These are phyloP conservation scores for Serinus canaria DNA, from an alignment of 2,113 vertebrate genomes.

Conservation along the genomic window DNA sequence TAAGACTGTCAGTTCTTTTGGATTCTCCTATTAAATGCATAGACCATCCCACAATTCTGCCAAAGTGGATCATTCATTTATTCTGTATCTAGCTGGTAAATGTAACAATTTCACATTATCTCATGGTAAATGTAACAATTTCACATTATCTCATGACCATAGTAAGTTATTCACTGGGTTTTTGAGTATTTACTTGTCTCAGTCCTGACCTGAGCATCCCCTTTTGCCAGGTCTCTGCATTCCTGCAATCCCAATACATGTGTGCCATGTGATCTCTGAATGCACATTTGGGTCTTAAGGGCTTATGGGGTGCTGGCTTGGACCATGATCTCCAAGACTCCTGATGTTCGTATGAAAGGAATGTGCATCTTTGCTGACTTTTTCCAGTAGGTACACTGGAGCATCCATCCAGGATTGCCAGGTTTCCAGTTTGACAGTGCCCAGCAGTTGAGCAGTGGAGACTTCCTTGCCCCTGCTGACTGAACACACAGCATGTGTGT, in stretches of 20 bases:
- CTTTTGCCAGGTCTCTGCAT: not conserved
- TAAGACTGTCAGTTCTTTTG: slow-evolving; percentile 47
- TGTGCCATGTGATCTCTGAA: not conserved
- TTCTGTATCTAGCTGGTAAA: not conserved
- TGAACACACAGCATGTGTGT: not conserved
- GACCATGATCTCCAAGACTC: not conserved
- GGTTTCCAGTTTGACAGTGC: not conserved
- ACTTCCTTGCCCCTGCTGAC: not conserved
- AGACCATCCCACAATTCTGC: not conserved
- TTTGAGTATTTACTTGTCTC: not conserved
- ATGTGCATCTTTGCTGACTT: not conserved
- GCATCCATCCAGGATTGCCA: not conserved
- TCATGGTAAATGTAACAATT: not conserved
- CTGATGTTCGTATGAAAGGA: not conserved
- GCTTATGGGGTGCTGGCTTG: not conserved
- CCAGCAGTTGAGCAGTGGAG: not conserved
- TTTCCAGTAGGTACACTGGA: not conserved
- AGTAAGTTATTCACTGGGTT: not conserved
- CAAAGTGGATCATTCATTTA: not conserved
- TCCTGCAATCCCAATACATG: not conserved
- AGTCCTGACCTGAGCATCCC: not conserved
- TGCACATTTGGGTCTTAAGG: not conserved
- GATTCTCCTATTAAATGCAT: slow-evolving; percentile 28
- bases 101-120: not conserved
- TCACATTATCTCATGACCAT: not conserved